Base-by-base conservation (phyloP, 2,113 vertebrate species). In the Psammodynastes pulverulentus region DNA sequence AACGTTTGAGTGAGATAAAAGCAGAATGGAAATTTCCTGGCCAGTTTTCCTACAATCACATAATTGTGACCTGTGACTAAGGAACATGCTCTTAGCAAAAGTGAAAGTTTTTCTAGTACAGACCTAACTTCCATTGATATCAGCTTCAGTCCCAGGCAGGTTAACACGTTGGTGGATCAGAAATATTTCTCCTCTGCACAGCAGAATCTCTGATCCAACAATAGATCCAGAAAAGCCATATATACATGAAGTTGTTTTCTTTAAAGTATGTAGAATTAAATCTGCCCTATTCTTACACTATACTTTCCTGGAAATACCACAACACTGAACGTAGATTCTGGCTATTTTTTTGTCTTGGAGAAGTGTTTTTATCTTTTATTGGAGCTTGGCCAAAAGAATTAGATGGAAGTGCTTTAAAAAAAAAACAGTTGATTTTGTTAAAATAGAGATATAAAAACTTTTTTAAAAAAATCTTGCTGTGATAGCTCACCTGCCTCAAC, bases 401-500 rank as follows among this genome's bases (percentile, higher is more conserved):
- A 91, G 86, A 54, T 94, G 49, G 4, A 12, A 79, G n/a, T 39
- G 6, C 15, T 39, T n/a, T n/a, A 29, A 29, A 67, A 79, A 72
- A 72, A 62, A 3, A 79, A 84, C 15, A 21, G 12, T n/a, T 88
- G 79, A 15, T 9, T 79, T 43, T 5, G 53, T 52, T 79, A 23
- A 53, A 54, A 89, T 3, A 29, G 23, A 53, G 49, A 9, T n/a
- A 43, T 48, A 15, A 62, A 56, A 67, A 58, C 6, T 58, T 26
- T 10, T 45, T 45, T 39, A 43, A 24, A 85, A 24, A 85, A 34
- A 8, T 58, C 72, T 51, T 56, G 5, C 5, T 62, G 56, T 89
- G 54, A 87, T 29, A 93, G 96, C 97, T 0, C 93, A 99, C 99
- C 98, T 98, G 99, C 79, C 99, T 98, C 29, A 99, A 96, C 88